phyloP scores from a whole-genome alignment of 2,113 vertebrate genomes.

The Miniopterus natalensis region DNA sequence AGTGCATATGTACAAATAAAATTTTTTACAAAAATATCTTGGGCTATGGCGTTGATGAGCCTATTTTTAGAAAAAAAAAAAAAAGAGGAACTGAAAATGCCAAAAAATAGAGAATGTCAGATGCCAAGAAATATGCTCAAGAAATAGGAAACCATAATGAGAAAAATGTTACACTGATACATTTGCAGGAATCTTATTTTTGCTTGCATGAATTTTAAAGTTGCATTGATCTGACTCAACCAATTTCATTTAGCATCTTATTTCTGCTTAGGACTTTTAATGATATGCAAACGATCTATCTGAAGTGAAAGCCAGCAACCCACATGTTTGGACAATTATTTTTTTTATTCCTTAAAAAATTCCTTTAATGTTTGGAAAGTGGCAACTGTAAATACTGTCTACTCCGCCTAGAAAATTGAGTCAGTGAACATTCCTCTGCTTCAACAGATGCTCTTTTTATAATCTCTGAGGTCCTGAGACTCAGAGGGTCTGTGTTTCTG shows the following conservation, averaged over 20 bases:
- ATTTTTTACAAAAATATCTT: not conserved
- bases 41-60: not conserved
- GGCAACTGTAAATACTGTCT: slow-evolving; percentile 19
- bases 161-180: slow-evolving; percentile 63
- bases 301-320: slow-evolving; percentile 59
- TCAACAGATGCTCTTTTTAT: slow-evolving; percentile 45
- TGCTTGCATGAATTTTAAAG: slow-evolving; percentile 67
- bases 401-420: slow-evolving; percentile 13
- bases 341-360: slow-evolving; percentile 52
- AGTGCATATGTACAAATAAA: not conserved
- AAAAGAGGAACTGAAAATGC: slow-evolving; percentile 41
- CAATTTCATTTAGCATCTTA: slow-evolving; percentile 61
- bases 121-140: slow-evolving; percentile 53
- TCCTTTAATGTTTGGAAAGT: slow-evolving; percentile 56
- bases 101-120: slow-evolving; percentile 43
- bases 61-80: slow-evolving; percentile 55
- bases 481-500: not conserved
- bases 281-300: slow-evolving; percentile 42
- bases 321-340: slow-evolving; percentile 40
- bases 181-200: slow-evolving; percentile 55
- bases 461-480: not conserved
- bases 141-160: slow-evolving; percentile 52
- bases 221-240: slow-evolving; percentile 51
- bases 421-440: not conserved
- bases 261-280: slow-evolving; percentile 51